Base-by-base conservation (phyloP, 2,113 vertebrate species). In the Oostethus manadensis region DNA sequence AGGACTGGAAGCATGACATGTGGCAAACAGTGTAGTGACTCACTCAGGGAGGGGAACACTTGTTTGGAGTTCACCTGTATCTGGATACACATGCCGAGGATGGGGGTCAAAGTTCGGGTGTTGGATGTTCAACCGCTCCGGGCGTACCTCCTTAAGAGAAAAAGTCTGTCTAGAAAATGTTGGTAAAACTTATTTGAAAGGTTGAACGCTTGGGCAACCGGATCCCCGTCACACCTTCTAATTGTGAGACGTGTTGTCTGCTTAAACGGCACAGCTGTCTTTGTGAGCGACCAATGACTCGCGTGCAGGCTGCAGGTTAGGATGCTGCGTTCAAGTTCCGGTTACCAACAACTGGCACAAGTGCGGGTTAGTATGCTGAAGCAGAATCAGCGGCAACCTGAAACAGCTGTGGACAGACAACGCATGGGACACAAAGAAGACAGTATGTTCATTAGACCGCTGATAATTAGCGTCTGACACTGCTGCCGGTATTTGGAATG, bases 331-430 rank as follows among this genome's bases (percentile, higher is more conserved):
- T 23, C 14, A 63, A 64, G 80, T 70, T 89, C 85, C 62, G 72
- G 82, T 89, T 89, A 82, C 88, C 29, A 53, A 74, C 82, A 78
- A 77, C 80, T 85, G 85, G 71, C 84, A 72, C 74, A 3, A 40
- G 62, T 13, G 62, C 38, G 56, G 45, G 74, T 79, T 73, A 77
- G 71, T 66, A 56, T 15, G 64, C 3, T 64, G n/a, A n/a, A n/a
- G 33, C 62, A 4, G 51, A 61, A 67, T 78, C 87, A 90, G 88
- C 87, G 88, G 87, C 68, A 33, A 33, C 33, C n/a, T n/a, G n/a
- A n/a, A n/a, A 71, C 77, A 70, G 86, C 84, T 55, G 42, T 23
- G 46, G 63, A 75, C 50, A 58, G 67, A 60, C n/a, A 16, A 64
- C 58, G 62, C 57, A 65, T 59, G 44, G 56, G 58, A 60, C 43